Base-by-base conservation (phyloP, 2,888 invertebrate genomes). In the Eueremaeus valkanovi region DNA sequence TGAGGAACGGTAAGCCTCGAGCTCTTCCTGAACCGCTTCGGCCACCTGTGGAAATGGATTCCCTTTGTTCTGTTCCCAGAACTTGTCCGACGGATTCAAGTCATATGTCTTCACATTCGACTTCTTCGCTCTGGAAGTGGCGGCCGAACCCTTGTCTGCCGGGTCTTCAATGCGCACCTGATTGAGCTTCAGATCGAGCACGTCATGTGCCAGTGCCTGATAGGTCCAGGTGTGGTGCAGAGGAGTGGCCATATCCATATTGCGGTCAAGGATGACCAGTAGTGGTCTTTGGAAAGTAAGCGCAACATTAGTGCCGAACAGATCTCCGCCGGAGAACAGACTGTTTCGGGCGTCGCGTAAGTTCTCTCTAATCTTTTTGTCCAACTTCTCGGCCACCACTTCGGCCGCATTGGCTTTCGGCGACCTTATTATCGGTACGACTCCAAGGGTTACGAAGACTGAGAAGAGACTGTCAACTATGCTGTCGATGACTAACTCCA, bases 171-270 rank as follows among this genome's bases (percentile, higher is more conserved):
- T 88, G 61, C 89, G 87, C 0, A 92, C 88, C 78, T 93, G 87
- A 85, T 99, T 99, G 75, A 97, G 85, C 11, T 93, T 90, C 79
- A 97, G 86, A 82, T 96, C 93, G 75, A 99, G 84, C 5, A 98
- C 92, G 86, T 99, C 99, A 84, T 99, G 98, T 31, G 94, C 91
- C 74, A 99, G 85, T 0, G 99, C 98, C 85, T 99, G 99, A 84
- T 99, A 99, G 0, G 98, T 99, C 99, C 99, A 99, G 0, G 99
- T 97, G 84, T 99, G 99, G 86, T 98, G 98, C 77, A 99, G 85
- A 31, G 96, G 96, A 58, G 98, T 99, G 1, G 97, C 96, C 88
- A 99, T 89, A 84, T 98, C 98, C 79, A 96, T 87, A 84, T 93
- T 95, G 77, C 98, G 88, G 84, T 99, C 98, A 75, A 98, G 85